Base-by-base conservation (phyloP, 2,113 vertebrate genomes). In the Thymallus thymallus region DNA sequence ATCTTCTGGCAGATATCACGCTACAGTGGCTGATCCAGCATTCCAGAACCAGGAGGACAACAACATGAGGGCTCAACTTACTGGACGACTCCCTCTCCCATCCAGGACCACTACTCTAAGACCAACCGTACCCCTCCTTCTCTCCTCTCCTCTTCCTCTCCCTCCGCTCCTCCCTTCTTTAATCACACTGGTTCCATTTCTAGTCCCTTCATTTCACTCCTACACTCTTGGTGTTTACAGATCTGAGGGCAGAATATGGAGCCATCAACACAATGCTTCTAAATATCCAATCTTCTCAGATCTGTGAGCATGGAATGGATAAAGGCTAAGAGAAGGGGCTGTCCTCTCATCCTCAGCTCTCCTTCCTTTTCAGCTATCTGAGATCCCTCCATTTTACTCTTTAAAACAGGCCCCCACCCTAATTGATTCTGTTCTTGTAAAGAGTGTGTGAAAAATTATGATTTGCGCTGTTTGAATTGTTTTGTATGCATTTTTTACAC, bases 21-120 rank as follows among this genome's bases (percentile, higher is more conserved):
- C 92, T 96, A 94, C 95, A 96, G 94, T 96, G 95, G 95, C 94
- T 96, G 93, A 96, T 96, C 87, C 95, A 96, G 85, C 95, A 96
- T 82, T 96, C 95, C 23, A 95, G 95, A 88, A 96, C 94, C 14
- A 89, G 95, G 88, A 92, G 95, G 66, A 68, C 62, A 64, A 95
- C 95, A 16, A 95, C 95, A 18, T 45, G 6, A 0, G 77, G 82
- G 82, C 88, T 82, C 45, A 82, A 80, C 68, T 69, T 24, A 73
- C 48, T 46, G 60, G 58, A 68, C 56, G 14, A 41, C 32, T 13
- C 48, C 61, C 26, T 13, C 58, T 4, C 12, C 69, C 69, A 26
- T 18, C 63, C 5, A 18, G 35, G 10, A 30, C 63, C 65, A 13
- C 32, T 29, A 26, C 24, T 56, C 32, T 23, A 13, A 22, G 41